Percentiles rank a stretch among this genome's conserved stretches.
These are phyloP conservation scores for Heliconius hortense DNA, from an alignment of 2,888 invertebrate genomes.

Conservation along the genomic window DNA sequence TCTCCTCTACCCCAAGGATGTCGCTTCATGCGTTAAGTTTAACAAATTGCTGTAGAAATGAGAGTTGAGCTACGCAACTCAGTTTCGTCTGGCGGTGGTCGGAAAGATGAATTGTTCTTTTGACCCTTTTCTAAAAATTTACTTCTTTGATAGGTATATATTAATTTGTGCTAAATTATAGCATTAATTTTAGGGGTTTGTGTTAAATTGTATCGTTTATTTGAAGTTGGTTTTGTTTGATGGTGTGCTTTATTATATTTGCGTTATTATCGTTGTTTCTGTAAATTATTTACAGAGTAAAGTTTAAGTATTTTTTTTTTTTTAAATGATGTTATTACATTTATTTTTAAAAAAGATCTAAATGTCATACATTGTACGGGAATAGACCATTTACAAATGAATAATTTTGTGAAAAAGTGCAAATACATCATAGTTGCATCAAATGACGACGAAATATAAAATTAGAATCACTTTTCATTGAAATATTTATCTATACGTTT, in stretches of 20 bases:
- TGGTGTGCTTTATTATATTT: not conserved
- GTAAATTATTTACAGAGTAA: not conserved
- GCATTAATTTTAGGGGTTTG: not conserved
- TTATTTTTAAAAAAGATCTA: too few relatives aligned
- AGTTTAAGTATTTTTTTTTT: too few relatives aligned
- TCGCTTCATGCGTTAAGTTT: conserved; percentile 72
- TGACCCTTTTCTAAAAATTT: conserved; percentile 66
- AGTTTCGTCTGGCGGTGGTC: conserved; percentile 56
- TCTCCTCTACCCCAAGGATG: conserved; percentile 62
- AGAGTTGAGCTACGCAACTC: conserved; percentile 63
- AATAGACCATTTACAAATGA: too few relatives aligned
- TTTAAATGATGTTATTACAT: too few relatives aligned
- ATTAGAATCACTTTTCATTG: too few relatives aligned
- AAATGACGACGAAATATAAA: too few relatives aligned
- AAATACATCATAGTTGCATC: too few relatives aligned
- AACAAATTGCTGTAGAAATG: conserved; percentile 75
- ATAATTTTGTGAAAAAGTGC: too few relatives aligned
- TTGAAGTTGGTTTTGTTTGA: not conserved
- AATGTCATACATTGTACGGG: too few relatives aligned
- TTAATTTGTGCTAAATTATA: conserved; percentile 4
- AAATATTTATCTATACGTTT: too few relatives aligned
- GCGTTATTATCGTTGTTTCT: too few relatives aligned
- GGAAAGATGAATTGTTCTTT: conserved; percentile 70
- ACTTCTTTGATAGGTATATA: conserved; percentile 43
- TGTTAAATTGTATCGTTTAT: not conserved